A percentile compares a stretch with the other conserved stretches of the same genome.
These are phyloP conservation scores for Seriola quinqueradiata DNA, from an alignment of 2,113 vertebrate genomes.

Conservation along the genomic window DNA sequence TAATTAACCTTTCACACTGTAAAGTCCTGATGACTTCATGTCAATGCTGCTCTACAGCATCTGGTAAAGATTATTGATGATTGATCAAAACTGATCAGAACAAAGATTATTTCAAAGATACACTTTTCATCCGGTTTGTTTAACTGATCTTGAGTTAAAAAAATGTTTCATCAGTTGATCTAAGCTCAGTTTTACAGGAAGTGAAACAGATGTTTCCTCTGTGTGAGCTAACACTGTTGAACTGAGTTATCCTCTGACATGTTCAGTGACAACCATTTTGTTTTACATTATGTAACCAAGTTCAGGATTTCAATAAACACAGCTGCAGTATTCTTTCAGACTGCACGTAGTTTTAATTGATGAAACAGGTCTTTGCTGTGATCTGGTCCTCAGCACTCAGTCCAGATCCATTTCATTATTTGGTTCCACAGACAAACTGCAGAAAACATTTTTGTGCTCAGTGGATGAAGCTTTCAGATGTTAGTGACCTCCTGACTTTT, in stretches of 20 bases:
- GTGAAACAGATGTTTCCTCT: neutral
- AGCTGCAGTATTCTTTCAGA: conserved; percentile 65
- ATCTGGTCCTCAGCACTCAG: neutral
- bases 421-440: too few relatives aligned
- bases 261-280: neutral
- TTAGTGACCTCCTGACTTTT: too few relatives aligned
- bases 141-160: neutral
- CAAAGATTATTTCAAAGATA: neutral
- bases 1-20: neutral
- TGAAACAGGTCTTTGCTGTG: neutral
- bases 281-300: too few relatives aligned
- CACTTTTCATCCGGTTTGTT: neutral
- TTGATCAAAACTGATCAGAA: neutral
- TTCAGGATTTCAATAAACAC: conserved; percentile 65
- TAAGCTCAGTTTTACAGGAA: neutral
- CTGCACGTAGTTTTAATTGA: neutral
- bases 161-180: neutral
- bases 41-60: neutral
- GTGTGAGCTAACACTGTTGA: neutral
- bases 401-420: too few relatives aligned
- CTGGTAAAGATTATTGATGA: neutral
- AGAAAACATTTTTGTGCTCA: too few relatives aligned
- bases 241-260: neutral
- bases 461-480: too few relatives aligned
- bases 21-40: neutral